A percentile compares a stretch with the other conserved stretches of the same genome.
These are phyloP conservation scores for Cremastinae sp. DNA, from an alignment of 2,888 invertebrate species.

Conservation along the genomic window DNA sequence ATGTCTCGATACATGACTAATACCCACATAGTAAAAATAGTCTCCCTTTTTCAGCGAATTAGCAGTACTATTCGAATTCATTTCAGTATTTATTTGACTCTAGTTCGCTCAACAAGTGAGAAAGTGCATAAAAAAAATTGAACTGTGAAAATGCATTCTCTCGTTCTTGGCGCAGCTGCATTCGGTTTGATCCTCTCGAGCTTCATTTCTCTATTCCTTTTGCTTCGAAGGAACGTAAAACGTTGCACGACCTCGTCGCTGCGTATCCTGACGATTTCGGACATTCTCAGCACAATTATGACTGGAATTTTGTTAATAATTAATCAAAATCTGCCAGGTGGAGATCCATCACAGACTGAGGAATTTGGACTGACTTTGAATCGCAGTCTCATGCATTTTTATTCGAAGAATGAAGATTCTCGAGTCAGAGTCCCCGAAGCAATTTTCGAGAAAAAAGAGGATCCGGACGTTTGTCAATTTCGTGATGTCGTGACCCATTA, in stretches of 20 bases:
- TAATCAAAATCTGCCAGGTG: conserved; percentile 51
- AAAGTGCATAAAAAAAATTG: conserved; percentile 16
- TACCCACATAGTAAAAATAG: conserved; percentile 45
- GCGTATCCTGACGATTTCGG: conserved; percentile 70
- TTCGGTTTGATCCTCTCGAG: conserved; percentile 69
- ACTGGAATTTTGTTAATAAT: conserved; percentile 63
- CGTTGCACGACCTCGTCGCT: conserved; percentile 64
- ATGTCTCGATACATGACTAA: conserved; percentile 44
- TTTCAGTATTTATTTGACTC: conserved; percentile 22
- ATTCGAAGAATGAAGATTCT: conserved; percentile 34
- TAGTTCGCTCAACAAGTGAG: conserved; percentile 8
- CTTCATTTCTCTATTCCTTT: conserved; percentile 66
- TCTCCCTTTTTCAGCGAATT: conserved; percentile 11
- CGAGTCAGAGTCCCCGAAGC: too few relatives aligned
- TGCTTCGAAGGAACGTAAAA: conserved; percentile 66
- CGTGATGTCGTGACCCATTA: conserved; percentile 70
- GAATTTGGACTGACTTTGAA: conserved; percentile 11
- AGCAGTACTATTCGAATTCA: conserved; percentile 18
- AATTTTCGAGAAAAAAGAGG: conserved; percentile 22
- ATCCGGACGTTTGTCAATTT: conserved; percentile 62
- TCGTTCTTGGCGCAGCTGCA: conserved; percentile 65
- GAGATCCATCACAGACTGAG: conserved; percentile 11
- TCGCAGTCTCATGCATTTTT: conserved; percentile 36
- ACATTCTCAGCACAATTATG: conserved; percentile 67
- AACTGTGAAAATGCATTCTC: conserved; percentile 66